These are phyloP conservation scores for Aythya baeri DNA, from an alignment of 2,113 vertebrate species.

Conservation along the genomic window DNA sequence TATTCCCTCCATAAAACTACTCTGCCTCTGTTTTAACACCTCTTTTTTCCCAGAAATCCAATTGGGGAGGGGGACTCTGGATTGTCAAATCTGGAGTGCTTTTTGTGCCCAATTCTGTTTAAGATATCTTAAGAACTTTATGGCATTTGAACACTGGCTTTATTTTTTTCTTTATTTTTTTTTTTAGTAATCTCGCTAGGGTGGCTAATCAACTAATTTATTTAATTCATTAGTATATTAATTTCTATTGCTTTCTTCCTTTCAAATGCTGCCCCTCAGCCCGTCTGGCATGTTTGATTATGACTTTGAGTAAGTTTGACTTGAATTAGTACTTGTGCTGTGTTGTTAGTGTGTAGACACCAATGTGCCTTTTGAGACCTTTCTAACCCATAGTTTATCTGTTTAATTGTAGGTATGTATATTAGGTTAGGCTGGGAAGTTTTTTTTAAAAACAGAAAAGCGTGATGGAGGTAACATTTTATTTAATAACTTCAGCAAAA, in stretches of 20 bases:
- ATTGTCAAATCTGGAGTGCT: slow-evolving; percentile 4
- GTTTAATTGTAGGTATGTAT: slow-evolving; percentile 87
- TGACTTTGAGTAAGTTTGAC: slow-evolving; percentile 99
- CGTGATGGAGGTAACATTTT: slow-evolving; percentile 84
- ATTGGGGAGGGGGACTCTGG: slow-evolving; percentile 49
- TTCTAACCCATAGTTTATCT: slow-evolving; percentile 85
- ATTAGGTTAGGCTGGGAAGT: slow-evolving; percentile 87
- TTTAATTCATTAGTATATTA: slow-evolving; percentile 86
- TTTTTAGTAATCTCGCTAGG: slow-evolving; percentile 72
- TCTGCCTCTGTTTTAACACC: neutral
- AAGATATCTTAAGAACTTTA: slow-evolving; percentile 9
- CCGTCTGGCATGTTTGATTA: slow-evolving; percentile 99
- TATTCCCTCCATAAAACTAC: neutral
- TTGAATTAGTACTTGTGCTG: slow-evolving; percentile 89
- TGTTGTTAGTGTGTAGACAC: slow-evolving; percentile 80
- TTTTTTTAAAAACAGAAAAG: slow-evolving; percentile 85
- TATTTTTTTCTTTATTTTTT: slow-evolving; percentile 34
- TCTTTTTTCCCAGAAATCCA: neutral
- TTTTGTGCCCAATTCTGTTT: slow-evolving; percentile 16
- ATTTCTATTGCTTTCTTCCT: slow-evolving; percentile 96
- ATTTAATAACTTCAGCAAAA: slow-evolving; percentile 84
- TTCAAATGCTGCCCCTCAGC: slow-evolving; percentile 92
- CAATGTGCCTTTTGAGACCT: slow-evolving; percentile 76
- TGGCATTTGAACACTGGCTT: slow-evolving; percentile 56
- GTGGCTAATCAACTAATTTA: slow-evolving; percentile 83